Conservation (phyloP, 2,888 invertebrate species). For the Pachliopta kotzebuea region DNA sequence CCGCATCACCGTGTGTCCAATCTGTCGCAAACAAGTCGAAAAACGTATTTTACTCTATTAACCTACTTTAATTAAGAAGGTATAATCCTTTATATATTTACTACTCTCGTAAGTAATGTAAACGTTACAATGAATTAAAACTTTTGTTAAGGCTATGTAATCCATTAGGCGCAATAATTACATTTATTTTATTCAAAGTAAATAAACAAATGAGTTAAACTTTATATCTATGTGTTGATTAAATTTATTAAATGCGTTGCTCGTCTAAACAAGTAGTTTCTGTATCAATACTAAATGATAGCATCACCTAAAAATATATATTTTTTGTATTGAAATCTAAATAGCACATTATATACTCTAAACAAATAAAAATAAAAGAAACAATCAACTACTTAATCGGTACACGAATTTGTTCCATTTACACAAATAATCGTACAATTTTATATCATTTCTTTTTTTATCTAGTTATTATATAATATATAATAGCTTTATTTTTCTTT, state of each 20-base stretch:
- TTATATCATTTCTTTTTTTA: too few species aligned
- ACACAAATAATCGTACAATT: not conserved
- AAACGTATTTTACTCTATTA: constrained; percentile 95
- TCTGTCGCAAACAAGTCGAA: constrained; percentile 97
- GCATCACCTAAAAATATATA: not conserved
- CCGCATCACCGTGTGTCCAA: constrained; percentile 98
- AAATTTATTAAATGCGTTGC: too few species aligned
- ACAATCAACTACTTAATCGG: not conserved
- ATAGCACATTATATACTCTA: too few species aligned
- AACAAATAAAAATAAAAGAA: not conserved
- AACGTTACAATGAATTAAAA: not conserved
- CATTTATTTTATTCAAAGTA: too few species aligned
- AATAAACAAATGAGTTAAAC: too few species aligned
- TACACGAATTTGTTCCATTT: not conserved
- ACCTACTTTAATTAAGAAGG: not conserved
- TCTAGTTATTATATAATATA: too few species aligned
- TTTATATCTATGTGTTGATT: too few species aligned
- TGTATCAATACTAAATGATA: not conserved
- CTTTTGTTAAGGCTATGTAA: not conserved
- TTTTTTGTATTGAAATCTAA: not conserved
- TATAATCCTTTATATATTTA: too few species aligned
- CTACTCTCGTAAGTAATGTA: not conserved
- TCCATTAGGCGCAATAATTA: not conserved
- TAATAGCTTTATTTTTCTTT: too few species aligned
- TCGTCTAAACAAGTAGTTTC: not conserved